Evolutionary conservation across 2,797 vertebrate genomes (phyloP), one percentile per base, ranked within the genome.

Genomic region (Helicolenus hilgendorfi): DNA sequence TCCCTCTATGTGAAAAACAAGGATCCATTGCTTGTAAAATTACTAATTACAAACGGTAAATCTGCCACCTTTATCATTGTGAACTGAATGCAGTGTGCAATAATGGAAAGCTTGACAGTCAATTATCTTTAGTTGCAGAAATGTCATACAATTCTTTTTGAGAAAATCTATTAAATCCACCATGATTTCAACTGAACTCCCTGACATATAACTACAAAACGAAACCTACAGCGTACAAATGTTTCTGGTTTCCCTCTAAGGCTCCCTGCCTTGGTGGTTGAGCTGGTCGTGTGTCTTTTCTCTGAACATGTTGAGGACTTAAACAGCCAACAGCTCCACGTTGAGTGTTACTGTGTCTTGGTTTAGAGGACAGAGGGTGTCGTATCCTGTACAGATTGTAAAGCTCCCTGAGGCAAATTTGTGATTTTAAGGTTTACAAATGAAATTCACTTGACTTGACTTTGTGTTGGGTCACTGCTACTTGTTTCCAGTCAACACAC

Each of bases 401-500:
- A 18, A 45, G 41, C 41, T 18, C 41, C 41, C 15, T 45, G 41
- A 45, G 6, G 41, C 41, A 45, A 45, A 45, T 45, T 45, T 45
- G 41, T 45, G 41, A 45, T 45, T 45, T 18, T 45, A 18, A 7
- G 41, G 15, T 45, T 7, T 18, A 45, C 41, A 45, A 45, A 33
- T 33, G 6, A 33, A 33, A 45, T 45, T 45, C 15, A 45, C 41
- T 45, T 45, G 41, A 45, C 41, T 45, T 45, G 41, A 45, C 68
- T 68, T 55, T 55, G 75, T 41, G 72, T 80, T 58, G 76, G 92
- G 88, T 88, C 93, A 90, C 79, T 72, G 87, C 63, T 41, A 11
- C 83, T 74, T 88, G 89, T 92, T 97, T 96, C 95, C 94, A 95
- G 94, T 96, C 88, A 97, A 92, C 73, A 89, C 94, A 84, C 93